Conservation (phyloP, 2,113 vertebrate genomes). For the Prunella fulvescens region DNA sequence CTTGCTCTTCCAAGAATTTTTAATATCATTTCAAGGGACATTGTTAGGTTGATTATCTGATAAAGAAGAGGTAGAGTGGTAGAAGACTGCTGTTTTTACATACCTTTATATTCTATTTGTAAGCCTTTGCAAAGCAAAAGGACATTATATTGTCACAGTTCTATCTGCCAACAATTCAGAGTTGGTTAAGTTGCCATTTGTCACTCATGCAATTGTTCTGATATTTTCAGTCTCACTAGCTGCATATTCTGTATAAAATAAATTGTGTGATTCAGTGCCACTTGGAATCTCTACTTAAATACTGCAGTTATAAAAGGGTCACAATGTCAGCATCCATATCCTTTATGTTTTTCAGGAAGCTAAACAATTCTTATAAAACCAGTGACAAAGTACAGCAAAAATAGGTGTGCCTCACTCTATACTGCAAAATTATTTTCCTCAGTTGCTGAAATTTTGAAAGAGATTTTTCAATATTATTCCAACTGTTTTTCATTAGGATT, state of each 20-base stretch:
- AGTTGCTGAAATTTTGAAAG: neutral
- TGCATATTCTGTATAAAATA: slow-evolving; percentile 62
- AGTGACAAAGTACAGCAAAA: neutral
- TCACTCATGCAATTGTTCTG: slow-evolving; percentile 58
- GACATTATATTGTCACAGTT: neutral
- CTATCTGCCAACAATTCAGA: slow-evolving; percentile 45
- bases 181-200: slow-evolving; percentile 49
- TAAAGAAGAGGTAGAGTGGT: neutral
- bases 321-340: slow-evolving; percentile 48
- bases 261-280: slow-evolving; percentile 45
- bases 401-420: neutral
- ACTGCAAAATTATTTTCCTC: neutral
- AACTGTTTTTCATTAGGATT: neutral
- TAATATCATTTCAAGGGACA: neutral
- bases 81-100: neutral
- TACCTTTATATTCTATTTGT: slow-evolving; percentile 34
- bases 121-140: neutral
- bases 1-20: neutral
- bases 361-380: slow-evolving; percentile 41
- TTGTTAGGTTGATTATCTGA: neutral
- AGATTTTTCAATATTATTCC: neutral
- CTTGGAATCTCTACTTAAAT: slow-evolving; percentile 35
- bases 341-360: slow-evolving; percentile 50
- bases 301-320: neutral
- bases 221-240: slow-evolving; percentile 58